These are phyloP conservation scores for Cygnus buccinator DNA, from an alignment of 2,113 vertebrate genomes.

Conservation along the genomic window DNA sequence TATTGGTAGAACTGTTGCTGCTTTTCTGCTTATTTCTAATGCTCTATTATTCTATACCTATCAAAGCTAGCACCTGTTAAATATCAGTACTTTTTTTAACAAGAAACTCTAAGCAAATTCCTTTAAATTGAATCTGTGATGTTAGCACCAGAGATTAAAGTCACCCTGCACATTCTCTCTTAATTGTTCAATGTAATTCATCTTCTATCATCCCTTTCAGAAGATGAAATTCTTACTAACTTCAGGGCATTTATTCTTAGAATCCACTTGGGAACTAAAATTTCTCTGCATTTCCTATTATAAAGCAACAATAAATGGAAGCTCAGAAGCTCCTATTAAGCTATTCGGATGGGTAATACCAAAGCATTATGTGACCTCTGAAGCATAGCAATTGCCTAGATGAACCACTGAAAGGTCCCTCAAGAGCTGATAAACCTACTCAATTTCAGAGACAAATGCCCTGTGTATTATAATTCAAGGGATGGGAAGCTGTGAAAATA, in stretches of 20 bases:
- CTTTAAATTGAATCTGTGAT: not conserved
- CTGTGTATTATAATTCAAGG: not conserved
- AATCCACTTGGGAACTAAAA: not conserved
- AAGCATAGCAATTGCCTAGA: not conserved
- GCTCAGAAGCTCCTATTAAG: not conserved
- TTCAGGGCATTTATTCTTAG: not conserved
- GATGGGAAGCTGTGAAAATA: slow-evolving; percentile 6
- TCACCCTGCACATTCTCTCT: not conserved
- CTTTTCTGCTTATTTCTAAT: not conserved
- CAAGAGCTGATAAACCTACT: not conserved
- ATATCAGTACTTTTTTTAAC: not conserved
- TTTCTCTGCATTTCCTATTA: not conserved
- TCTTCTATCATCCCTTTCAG: not conserved
- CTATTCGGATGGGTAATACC: not conserved
- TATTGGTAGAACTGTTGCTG: not conserved
- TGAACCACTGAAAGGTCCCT: not conserved
- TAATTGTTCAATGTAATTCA: not conserved
- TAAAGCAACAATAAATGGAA: not conserved
- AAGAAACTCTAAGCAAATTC: not conserved
- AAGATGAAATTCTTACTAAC: not conserved
- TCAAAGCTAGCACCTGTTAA: not conserved
- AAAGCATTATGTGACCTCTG: not conserved
- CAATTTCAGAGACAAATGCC: not conserved
- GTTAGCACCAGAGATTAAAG: not conserved
- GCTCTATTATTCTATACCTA: not conserved